A percentile compares a stretch with the other conserved stretches of the same genome.
These are phyloP conservation scores for Rhineura floridana DNA, from an alignment of 2,113 vertebrate species.

Conservation along the genomic window DNA sequence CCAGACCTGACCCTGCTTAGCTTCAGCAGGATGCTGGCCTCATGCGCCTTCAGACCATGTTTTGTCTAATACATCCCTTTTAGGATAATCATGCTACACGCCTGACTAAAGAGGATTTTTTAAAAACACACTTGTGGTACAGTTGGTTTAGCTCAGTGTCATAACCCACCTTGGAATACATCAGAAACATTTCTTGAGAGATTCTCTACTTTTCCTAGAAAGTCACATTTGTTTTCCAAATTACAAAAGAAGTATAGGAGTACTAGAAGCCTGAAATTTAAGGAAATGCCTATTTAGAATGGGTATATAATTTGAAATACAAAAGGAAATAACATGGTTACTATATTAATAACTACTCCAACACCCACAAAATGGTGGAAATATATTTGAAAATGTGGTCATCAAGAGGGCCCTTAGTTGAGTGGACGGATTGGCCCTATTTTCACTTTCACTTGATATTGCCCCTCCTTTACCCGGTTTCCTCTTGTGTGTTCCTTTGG, in stretches of 20 bases:
- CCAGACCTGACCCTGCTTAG: too few relatives aligned
- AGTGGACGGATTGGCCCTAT: neutral
- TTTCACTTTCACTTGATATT: neutral
- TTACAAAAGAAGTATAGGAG: slow-evolving; percentile 10
- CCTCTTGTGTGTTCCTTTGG: neutral
- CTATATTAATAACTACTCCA: neutral
- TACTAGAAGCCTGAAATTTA: neutral
- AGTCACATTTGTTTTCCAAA: slow-evolving; percentile 22
- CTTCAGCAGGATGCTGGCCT: too few relatives aligned
- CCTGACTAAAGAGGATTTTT: neutral
- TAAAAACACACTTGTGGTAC: slow-evolving; percentile 16
- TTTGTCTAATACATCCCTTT: slow-evolving; percentile 12
- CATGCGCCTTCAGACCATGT: too few relatives aligned
- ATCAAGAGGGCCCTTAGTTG: neutral
- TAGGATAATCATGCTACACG: neutral
- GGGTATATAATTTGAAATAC: neutral
- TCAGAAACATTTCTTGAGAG: slow-evolving; percentile 8
- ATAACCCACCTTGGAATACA: slow-evolving; percentile 27
- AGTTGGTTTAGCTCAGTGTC: slow-evolving; percentile 32
- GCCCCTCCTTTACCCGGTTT: too few relatives aligned
- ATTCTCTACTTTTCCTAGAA: slow-evolving; percentile 11
- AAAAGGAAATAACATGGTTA: neutral
- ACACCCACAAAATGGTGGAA: neutral
- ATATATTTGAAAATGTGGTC: neutral
- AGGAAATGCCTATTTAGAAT: slow-evolving; percentile 15